Evolutionary conservation across 1,140 invertebrate species (phyloP).

Genomic region (Drosophila jambulina): DNA sequence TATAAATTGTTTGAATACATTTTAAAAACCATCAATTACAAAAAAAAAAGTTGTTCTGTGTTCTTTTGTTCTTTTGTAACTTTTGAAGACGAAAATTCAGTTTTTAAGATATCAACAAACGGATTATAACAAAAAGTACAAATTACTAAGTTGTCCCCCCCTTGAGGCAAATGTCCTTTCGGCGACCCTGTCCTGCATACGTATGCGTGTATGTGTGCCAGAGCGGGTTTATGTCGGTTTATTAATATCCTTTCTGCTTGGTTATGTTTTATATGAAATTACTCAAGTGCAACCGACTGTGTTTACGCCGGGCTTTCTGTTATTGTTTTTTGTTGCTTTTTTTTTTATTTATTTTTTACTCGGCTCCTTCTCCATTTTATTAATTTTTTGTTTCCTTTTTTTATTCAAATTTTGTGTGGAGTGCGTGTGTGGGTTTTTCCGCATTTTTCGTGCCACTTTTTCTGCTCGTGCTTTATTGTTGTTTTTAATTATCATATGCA

Average conservation of each 20-base stretch:
- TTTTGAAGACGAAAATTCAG: rapidly evolving
- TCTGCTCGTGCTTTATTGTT: conserved; percentile 44
- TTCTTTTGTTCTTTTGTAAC: no score
- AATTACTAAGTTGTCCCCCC: neutral
- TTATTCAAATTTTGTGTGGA: conserved; percentile 35
- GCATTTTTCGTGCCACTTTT: conserved; percentile 29
- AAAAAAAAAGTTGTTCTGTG: no score
- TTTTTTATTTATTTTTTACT: conserved; percentile 17
- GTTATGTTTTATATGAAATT: conserved; percentile 84
- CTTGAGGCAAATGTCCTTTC: neutral
- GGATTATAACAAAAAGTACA: neutral
- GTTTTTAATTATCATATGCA: conserved; percentile 78
- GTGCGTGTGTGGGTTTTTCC: conserved; percentile 19
- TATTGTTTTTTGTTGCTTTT: conserved; percentile 20
- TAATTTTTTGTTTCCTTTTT: conserved; percentile 33
- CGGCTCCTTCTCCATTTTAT: conserved; percentile 24
- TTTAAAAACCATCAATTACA: no score
- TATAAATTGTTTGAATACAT: no score
- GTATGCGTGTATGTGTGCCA: neutral
- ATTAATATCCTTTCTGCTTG: conserved; percentile 84
- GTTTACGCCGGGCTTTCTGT: conserved; percentile 63
- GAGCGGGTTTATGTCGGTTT: conserved; percentile 76
- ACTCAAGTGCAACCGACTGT: conserved; percentile 83
- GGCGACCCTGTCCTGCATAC: conserved; percentile 17
- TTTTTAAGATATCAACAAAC: neutral